Percentiles rank a stretch among this genome's conserved stretches.
Evolutionary conservation across 2,113 vertebrate genomes (phyloP).

Genomic region (Cinclus mexicanus): DNA sequence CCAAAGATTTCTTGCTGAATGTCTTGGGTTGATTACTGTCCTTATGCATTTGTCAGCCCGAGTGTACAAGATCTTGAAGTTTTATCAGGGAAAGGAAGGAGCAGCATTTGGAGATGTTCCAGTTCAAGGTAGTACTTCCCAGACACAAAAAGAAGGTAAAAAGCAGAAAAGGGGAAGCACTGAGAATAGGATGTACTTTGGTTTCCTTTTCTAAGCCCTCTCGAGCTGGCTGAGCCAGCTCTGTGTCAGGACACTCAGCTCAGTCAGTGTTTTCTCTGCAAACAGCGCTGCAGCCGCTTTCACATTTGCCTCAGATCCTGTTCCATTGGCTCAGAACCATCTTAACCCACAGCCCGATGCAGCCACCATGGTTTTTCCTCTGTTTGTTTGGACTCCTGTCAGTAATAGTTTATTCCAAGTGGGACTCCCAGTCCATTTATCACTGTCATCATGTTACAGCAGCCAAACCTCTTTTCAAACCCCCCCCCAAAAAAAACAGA

Average conservation of each 20-base stretch:
- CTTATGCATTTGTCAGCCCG: neutral
- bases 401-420: neutral
- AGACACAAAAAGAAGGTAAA: neutral
- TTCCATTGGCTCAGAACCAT: neutral
- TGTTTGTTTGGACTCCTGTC: constrained; percentile 2
- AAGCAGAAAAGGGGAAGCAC: neutral
- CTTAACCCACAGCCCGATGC: neutral
- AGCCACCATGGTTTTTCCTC: neutral
- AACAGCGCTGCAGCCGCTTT: neutral
- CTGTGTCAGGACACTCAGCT: neutral
- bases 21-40: neutral
- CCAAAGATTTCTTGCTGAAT: neutral
- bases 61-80: neutral
- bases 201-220: neutral
- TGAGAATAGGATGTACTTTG: neutral
- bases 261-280: neutral
- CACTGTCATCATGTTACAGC: neutral
- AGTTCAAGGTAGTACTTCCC: neutral
- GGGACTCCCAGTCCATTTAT: constrained; percentile 9
- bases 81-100: neutral
- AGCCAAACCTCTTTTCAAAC: neutral
- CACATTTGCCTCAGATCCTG: neutral
- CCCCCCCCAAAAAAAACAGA: neutral
- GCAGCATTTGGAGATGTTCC: neutral
- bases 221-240: neutral